Percentiles rank a stretch among this genome's conserved stretches.
These are phyloP conservation scores for Popillia japonica DNA, from an alignment of 1,140 invertebrate genomes.

Conservation along the genomic window DNA sequence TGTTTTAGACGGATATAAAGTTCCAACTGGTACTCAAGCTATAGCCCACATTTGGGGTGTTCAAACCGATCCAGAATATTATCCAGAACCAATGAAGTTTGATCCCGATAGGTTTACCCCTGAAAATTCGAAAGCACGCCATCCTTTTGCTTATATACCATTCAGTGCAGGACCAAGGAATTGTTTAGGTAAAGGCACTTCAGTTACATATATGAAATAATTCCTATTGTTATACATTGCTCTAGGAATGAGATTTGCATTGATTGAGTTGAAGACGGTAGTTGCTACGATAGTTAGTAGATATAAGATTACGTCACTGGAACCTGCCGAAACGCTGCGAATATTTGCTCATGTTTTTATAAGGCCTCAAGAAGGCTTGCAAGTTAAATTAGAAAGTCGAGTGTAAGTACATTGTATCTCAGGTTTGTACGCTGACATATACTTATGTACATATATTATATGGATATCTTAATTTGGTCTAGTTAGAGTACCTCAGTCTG, in stretches of 20 bases:
- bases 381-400: slow-evolving; percentile 35
- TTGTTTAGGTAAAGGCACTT: slow-evolving; percentile 76
- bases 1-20: slow-evolving; percentile 49
- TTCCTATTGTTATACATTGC: not conserved
- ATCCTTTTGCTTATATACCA: slow-evolving; percentile 30
- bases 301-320: slow-evolving; percentile 42
- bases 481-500: too few species aligned
- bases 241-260: slow-evolving; percentile 61
- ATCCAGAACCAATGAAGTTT: slow-evolving; percentile 68
- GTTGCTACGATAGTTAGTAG: slow-evolving; percentile 58
- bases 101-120: slow-evolving; percentile 48
- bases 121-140: slow-evolving; percentile 34
- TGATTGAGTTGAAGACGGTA: slow-evolving; percentile 61
- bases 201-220: slow-evolving; percentile 50
- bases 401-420: too few species aligned
- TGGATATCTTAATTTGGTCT: too few species aligned
- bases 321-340: slow-evolving; percentile 41
- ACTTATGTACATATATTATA: too few species aligned
- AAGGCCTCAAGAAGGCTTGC: slow-evolving; percentile 28
- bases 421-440: too few species aligned
- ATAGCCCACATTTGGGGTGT: slow-evolving; percentile 59
- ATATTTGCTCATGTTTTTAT: slow-evolving; percentile 26
- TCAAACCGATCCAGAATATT: slow-evolving; percentile 65
- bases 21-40: slow-evolving; percentile 60
- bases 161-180: slow-evolving; percentile 37